phyloP scores from a whole-genome alignment of 2,888 invertebrate species.

The Alitta virens region DNA sequence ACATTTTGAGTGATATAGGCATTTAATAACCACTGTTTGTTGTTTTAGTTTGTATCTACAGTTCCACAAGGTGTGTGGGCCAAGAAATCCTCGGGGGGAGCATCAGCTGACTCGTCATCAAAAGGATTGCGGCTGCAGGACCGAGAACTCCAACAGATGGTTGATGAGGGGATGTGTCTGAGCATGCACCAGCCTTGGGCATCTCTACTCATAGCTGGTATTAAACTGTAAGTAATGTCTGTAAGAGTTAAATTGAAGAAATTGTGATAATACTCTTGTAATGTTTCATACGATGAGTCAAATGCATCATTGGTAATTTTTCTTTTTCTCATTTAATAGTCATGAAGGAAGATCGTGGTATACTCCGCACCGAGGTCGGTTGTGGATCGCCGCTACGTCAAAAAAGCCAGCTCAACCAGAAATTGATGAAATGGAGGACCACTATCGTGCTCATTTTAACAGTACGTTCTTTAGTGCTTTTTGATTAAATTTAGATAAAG shows the following conservation, averaged over 20 bases:
- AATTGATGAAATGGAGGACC: slow-evolving; percentile 68
- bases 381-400: slow-evolving; percentile 91
- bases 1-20: too few relatives aligned
- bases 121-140: slow-evolving; percentile 64
- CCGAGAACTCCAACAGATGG: slow-evolving; percentile 75
- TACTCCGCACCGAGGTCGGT: slow-evolving; percentile 81
- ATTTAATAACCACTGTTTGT: neutral
- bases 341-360: slow-evolving; percentile 96
- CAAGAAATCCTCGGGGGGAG: too few relatives aligned
- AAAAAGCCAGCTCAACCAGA: slow-evolving; percentile 70
- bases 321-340: slow-evolving; percentile 29
- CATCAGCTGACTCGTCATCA: too few relatives aligned
- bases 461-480: too few relatives aligned
- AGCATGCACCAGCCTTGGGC: slow-evolving; percentile 98
- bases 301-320: too few relatives aligned
- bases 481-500: too few relatives aligned
- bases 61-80: neutral
- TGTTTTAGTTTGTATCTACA: neutral
- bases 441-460: slow-evolving; percentile 60
- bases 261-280: too few relatives aligned
- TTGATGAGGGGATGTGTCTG: slow-evolving; percentile 81
- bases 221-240: slow-evolving; percentile 69
- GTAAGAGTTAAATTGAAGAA: too few relatives aligned
- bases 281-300: too few relatives aligned
- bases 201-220: slow-evolving; percentile 84